Base-by-base conservation (phyloP, 2,888 invertebrate species). In the Cryptus viduatorius region DNA sequence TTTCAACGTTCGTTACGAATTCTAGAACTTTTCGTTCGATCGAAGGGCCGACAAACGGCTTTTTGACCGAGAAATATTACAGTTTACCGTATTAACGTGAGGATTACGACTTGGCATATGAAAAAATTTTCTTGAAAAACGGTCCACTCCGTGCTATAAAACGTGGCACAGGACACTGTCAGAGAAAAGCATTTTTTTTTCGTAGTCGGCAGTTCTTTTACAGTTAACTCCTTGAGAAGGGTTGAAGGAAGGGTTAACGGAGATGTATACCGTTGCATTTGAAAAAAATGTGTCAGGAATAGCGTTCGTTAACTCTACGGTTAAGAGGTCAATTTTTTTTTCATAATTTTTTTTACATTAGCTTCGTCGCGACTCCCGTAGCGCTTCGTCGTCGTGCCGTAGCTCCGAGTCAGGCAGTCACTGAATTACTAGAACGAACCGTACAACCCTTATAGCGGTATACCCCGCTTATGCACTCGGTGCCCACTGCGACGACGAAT, bases 281-380 rank as follows among this genome's bases (percentile, higher is more conserved):
- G 14, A 37, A 84, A 86, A 86, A 88, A 88, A 83, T 86, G 76
- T 88, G 87, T 85, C 88, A 88, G 84, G 75, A 83, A 84, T 73
- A 73, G 85, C 56, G 29, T 73, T 78, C 89, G 85, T 88, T 90
- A 88, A 87, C 87, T 86, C 87, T 79, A 85, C 90, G 77, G 90
- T 90, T 88, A 90, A 88, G 87, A 88, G 90, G 89, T 90, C 87
- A 88, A 85, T 86, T 88, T 87, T 90, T 90, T 90, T 84, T 81
- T 75, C 8, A 29, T 29, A 50, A 72, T 86, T 89, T 87, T 88
- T 89, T 82, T 59, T 59, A 46, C 56, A 56, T 68, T 72, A 72
- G 53, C 42, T n/a, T 56, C 7, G n/a, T 1, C 14, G 67, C 29
- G 68, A 56, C 29, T 61, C 37, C 53, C 50, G 24, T 80, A 53